Base-by-base conservation (phyloP, 2,797 vertebrate genomes). In the Lophotriccus pileatus region DNA sequence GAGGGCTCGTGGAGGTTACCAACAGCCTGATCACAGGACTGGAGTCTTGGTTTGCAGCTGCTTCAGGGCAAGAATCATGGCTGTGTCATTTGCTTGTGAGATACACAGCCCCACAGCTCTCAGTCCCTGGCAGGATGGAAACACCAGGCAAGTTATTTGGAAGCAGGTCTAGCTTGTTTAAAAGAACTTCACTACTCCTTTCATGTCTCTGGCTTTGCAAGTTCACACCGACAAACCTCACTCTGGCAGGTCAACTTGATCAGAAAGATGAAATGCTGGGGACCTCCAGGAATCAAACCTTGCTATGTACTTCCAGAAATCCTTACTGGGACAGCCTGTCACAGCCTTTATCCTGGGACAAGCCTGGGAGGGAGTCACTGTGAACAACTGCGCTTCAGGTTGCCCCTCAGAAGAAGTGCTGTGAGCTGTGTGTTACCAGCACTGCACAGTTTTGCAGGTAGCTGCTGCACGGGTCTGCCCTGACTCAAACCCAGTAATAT, bases 381-480 rank as follows among this genome's bases (percentile, higher is more conserved):
- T 16, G 32, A 27, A 19, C 7, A 47, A 8, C 6, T 25, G 46
- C 37, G 4, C 30, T 37, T 24, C 24, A 12, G 32, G 47, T 3
- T 44, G 10, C 12, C 14, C 28, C 47, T 20, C 3, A 1, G 6
- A 21, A 39, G 44, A 36, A 39, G 23, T 1, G 30, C 24, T 28
- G 4, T 6, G 44, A 20, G 2, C 1, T 27, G 39, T 6, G 56
- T 10, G 49, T 20, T 53, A 3, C 0, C 15, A 32, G 68, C 2
- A 0, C 69, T 9, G 41, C 10, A 2, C 21, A 66, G n/a, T 6
- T 69, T 23, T 49, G 53, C 52, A 84, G 77, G 69, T 28, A 47
- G n/a, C 50, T 75, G 73, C 39, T 74, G 84, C 73, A 43, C 2
- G 1, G 12, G 4, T 34, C 50, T 53, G 70, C 78, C 6, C 1